Evolutionary conservation across 2,797 vertebrate species (phyloP).

Genomic region (Mormyrops boulengeri): DNA sequence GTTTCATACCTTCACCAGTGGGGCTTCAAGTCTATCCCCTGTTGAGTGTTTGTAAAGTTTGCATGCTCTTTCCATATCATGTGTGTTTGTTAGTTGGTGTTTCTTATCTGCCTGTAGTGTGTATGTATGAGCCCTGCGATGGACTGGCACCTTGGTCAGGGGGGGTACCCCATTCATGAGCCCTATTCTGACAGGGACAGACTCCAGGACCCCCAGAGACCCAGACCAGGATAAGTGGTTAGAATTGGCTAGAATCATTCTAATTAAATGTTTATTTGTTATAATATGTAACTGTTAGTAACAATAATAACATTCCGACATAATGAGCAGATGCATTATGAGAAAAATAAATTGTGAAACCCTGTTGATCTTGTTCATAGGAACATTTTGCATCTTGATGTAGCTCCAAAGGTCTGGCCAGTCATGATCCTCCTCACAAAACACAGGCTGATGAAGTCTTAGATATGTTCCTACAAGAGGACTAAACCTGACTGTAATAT

Average conservation of each 20-base stretch:
- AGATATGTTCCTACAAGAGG: background rate
- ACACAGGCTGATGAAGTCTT: background rate
- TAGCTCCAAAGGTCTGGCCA: background rate
- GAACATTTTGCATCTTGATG: background rate
- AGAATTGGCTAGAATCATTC: background rate
- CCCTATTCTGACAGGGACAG: background rate
- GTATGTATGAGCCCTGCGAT: background rate
- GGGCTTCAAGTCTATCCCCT: background rate
- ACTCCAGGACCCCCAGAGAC: background rate
- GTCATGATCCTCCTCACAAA: background rate
- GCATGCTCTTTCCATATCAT: too few relatives aligned
- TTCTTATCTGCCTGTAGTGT: background rate
- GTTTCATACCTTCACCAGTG: background rate
- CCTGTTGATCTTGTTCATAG: background rate
- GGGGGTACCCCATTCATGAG: background rate
- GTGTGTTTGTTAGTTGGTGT: background rate
- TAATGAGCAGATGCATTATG: background rate
- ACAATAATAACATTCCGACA: background rate
- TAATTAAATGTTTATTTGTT: background rate
- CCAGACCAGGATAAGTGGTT: too few relatives aligned
- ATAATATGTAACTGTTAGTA: too few relatives aligned
- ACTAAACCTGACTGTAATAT: background rate
- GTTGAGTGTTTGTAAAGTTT: background rate
- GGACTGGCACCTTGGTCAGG: background rate
- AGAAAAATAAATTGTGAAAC: background rate